Base-by-base conservation (phyloP, 2,113 vertebrate genomes). In the Hippotragus niger region DNA sequence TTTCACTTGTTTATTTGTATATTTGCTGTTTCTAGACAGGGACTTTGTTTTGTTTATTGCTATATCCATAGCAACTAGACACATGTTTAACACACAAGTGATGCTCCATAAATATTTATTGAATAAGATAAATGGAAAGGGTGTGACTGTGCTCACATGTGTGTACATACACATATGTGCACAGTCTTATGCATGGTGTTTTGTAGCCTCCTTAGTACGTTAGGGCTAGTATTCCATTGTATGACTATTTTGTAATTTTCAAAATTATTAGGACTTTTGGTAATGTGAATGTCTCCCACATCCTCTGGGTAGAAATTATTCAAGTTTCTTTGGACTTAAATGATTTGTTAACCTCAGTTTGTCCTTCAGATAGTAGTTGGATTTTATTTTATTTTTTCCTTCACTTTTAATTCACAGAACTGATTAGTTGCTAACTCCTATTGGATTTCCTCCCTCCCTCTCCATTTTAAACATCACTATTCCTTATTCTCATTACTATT, bases 11-110 rank as follows among this genome's bases (percentile, higher is more conserved):
- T 87, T 90, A 8, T 95, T 89, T 91, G 10, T 57, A 53, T 90
- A 84, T 47, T 91, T 97, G 57, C 64, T 80, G 83, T 97, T 97
- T 78, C 81, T 88, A 91, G 76, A 87, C 64, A 57, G 93, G 31
- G 27, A 36, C n/a, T 93, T 81, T 50, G 45, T 83, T 91, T 96
- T 62, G 27, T 93, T 97, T 88, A 62, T 88, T 62, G 57, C 33
- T 85, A 12, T 81, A 40, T 91, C n/a, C 27, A 43, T 50, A 94
- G 85, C 84, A 86, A 55, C 92, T 55, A 78, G 60, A 67, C 31
- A 36, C 67, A 31, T 47, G 21, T 84, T 62, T 87, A 60, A 57
- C 58, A 60, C n/a, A n/a, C 36, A 80, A 62, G 47, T 76, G 55
- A 57, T 50, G 43, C 62, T 90, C 19, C 19, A 14, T 60, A 78